Evolutionary conservation across 2,797 vertebrate genomes (phyloP), one percentile per base, ranked within the genome.

Genomic region (Sebastes oblongus): DNA sequence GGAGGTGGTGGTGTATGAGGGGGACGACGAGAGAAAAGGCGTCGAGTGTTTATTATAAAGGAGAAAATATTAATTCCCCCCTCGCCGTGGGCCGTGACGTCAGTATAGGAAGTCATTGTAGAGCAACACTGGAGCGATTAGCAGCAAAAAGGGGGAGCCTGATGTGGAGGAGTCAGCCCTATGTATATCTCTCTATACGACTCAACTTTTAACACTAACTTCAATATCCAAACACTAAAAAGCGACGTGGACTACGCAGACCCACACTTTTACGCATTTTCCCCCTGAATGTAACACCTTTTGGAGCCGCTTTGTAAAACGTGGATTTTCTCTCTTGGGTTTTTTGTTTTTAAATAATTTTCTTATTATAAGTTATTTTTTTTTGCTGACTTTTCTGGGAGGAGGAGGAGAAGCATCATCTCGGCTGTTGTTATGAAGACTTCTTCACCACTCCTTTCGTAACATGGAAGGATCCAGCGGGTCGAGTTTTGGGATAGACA

Each of bases 401-500:
- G 36, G 36, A 79, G 84, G 90, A 88, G 87, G 77, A 80, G 29
- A 58, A 74, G 75, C 73, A 22, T 78, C 73, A 22, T 77, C 89
- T 80, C 86, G 54, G 54, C 90, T 88, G 93, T 91, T 94, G 92
- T 94, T 95, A 97, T 97, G 97, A 96, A 95, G 96, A 93, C 94
- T 91, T 94, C 94, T 91, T 94, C 91, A 77, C 68, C 90, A 84
- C 91, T 86, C 74, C 89, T 90, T 81, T 91, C 82, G 83, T 93
- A 97, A 94, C 81, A 99, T 99, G 98, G 98, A 99, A 96, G 97
- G 94, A 95, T 96, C 97, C 93, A 97, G 97, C 94, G 97, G 97
- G 92, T 98, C 98, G 89, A 99, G 95, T 95, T 99, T 99, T 95
- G 98, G 98, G 94, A 99, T 99, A 96, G 98, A 99, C 96, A 99